These are phyloP conservation scores for Mesorhabditis belari DNA, from an alignment of 2,888 invertebrate species.

Conservation along the genomic window DNA sequence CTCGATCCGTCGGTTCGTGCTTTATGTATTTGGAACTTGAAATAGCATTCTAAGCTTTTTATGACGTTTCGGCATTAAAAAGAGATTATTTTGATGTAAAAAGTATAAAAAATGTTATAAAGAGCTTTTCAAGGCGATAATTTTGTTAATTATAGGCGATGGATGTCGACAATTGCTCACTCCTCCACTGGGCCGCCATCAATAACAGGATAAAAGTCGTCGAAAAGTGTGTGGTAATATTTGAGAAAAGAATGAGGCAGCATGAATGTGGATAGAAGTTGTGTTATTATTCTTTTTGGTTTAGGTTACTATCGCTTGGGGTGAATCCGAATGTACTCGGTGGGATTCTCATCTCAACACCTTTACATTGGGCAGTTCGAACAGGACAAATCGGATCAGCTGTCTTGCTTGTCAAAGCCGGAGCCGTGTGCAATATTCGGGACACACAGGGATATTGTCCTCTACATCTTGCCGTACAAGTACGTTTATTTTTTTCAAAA, in stretches of 20 bases:
- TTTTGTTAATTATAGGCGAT: background rate
- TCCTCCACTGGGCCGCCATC: constrained; percentile 97
- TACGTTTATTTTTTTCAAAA: background rate
- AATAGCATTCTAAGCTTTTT: too few relatives aligned
- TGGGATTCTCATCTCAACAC: constrained; percentile 89
- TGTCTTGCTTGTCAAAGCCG: constrained; percentile 66
- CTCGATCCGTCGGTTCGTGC: background rate
- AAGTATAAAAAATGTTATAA: too few relatives aligned
- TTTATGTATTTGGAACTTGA: too few relatives aligned
- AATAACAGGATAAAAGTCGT: constrained; percentile 69
- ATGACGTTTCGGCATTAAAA: too few relatives aligned
- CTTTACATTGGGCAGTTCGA: constrained; percentile 88
- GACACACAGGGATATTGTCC: constrained; percentile 72
- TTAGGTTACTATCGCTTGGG: constrained; percentile 61
- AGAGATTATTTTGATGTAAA: background rate
- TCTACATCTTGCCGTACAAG: constrained; percentile 30
- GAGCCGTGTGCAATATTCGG: constrained; percentile 58
- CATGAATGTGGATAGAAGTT: background rate
- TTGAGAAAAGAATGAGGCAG: background rate
- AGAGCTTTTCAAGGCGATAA: too few relatives aligned
- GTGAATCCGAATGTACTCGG: constrained; percentile 85
- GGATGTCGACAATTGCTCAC: constrained; percentile 81
- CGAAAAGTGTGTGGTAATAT: constrained; percentile 9
- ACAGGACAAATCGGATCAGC: constrained; percentile 79
- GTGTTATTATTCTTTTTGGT: background rate